A percentile compares a stretch with the other conserved stretches of the same genome.
Conservation (phyloP, 1,140 invertebrate genomes). For the Drosophila bipectinata region DNA sequence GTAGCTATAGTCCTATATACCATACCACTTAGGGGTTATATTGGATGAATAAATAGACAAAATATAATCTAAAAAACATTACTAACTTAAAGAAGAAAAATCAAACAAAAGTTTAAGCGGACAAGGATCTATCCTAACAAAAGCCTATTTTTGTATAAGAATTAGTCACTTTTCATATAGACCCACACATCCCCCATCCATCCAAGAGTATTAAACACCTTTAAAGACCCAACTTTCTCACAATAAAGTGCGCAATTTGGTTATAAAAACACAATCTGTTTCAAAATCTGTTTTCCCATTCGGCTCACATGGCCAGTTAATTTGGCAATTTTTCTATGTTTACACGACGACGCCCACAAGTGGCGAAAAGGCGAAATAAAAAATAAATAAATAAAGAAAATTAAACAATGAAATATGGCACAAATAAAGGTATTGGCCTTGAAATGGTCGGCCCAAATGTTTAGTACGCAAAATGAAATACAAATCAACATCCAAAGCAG, state of each 20-base stretch:
- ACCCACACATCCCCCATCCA: too few relatives aligned
- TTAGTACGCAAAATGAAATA: constrained; percentile 37
- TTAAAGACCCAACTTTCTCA: constrained; percentile 4
- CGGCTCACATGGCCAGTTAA: constrained; percentile 37
- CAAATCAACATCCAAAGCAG: constrained; percentile 15
- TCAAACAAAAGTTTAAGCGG: too few relatives aligned
- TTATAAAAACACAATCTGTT: constrained; percentile 13
- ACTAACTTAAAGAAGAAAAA: too few relatives aligned
- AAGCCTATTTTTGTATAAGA: too few relatives aligned
- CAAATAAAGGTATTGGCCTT: constrained; percentile 73
- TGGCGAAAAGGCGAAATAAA: neutral
- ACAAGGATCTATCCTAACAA: too few relatives aligned
- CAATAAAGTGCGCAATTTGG: constrained; percentile 15
- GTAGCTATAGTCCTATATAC: too few relatives aligned
- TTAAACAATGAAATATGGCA: constrained; percentile 48
- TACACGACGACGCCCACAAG: constrained; percentile 44
- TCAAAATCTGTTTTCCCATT: constrained; percentile 55
- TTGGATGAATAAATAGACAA: too few relatives aligned
- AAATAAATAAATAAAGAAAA: constrained; percentile 12
- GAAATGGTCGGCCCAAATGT: constrained; percentile 53
- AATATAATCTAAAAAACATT: too few relatives aligned
- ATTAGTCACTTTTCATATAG: too few relatives aligned
- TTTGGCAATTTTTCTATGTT: constrained; percentile 66
- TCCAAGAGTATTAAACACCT: too few relatives aligned
- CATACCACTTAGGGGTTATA: too few relatives aligned